These are phyloP conservation scores for Eristalinus aeneus DNA, from an alignment of 2,888 invertebrate genomes.

Conservation along the genomic window DNA sequence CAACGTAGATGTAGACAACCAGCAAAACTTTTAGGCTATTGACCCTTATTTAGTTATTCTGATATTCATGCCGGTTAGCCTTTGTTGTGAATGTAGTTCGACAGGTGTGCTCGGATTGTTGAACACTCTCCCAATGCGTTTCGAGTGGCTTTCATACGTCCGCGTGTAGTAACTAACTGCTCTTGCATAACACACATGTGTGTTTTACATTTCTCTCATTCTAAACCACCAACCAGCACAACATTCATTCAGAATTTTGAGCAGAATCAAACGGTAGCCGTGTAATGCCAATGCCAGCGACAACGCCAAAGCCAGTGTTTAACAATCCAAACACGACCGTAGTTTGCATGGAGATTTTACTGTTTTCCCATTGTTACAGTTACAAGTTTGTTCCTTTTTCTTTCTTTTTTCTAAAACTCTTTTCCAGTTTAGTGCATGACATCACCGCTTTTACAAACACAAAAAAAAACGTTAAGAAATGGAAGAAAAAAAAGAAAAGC, in stretches of 20 bases:
- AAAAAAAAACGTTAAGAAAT: neutral
- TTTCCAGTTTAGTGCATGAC: slow-evolving; percentile 50
- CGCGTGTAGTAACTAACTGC: neutral
- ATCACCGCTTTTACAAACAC: slow-evolving; percentile 24
- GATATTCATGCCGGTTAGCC: neutral
- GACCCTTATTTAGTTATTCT: too few species aligned
- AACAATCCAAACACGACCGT: slow-evolving; percentile 1
- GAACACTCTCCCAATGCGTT: neutral
- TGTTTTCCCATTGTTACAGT: neutral
- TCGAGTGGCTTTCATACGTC: neutral
- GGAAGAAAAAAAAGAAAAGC: neutral
- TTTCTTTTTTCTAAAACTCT: neutral
- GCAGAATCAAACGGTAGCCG: neutral
- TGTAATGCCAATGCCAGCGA: too few species aligned
- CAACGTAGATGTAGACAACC: neutral
- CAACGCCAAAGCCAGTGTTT: neutral
- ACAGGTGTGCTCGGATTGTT: neutral
- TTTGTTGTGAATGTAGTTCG: neutral
- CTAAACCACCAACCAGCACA: neutral
- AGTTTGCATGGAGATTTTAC: slow-evolving; percentile 37
- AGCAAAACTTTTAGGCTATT: neutral
- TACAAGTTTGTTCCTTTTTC: neutral
- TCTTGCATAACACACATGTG: neutral
- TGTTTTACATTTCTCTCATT: neutral
- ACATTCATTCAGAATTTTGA: neutral